These are phyloP conservation scores for Heterotis niloticus DNA, from an alignment of 2,113 vertebrate genomes.

Conservation along the genomic window DNA sequence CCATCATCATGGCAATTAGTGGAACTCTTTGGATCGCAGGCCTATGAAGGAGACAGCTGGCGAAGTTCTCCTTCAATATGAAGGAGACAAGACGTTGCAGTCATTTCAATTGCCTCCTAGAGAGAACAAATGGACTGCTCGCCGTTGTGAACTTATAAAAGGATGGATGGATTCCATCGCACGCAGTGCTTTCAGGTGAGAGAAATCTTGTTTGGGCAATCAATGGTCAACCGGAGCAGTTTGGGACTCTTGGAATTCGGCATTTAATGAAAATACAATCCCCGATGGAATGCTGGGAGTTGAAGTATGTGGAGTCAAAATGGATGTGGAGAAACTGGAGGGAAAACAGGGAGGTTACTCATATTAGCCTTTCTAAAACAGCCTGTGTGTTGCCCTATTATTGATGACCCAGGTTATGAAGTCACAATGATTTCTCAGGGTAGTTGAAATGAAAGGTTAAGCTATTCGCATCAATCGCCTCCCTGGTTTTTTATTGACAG, in stretches of 20 bases:
- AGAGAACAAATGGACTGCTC: neutral
- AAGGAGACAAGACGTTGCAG: neutral
- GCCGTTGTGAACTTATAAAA: slow-evolving; percentile 45
- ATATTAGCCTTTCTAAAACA: slow-evolving; percentile 66
- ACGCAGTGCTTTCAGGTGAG: slow-evolving; percentile 28
- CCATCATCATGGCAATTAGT: neutral
- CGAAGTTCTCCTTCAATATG: neutral
- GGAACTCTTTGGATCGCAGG: neutral
- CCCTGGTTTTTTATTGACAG: slow-evolving; percentile 50
- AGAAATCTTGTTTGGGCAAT: slow-evolving; percentile 30
- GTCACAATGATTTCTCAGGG: slow-evolving; percentile 58
- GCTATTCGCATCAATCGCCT: slow-evolving; percentile 62
- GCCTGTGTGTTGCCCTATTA: slow-evolving; percentile 48
- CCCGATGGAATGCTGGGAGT: neutral
- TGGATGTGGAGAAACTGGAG: neutral
- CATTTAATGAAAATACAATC: slow-evolving; percentile 52
- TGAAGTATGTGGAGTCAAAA: slow-evolving; percentile 27
- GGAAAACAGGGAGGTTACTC: slow-evolving; percentile 43
- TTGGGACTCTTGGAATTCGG: slow-evolving; percentile 35
- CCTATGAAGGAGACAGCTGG: neutral
- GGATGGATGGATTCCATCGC: slow-evolving; percentile 40
- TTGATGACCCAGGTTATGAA: slow-evolving; percentile 62
- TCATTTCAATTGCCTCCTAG: slow-evolving; percentile 8
- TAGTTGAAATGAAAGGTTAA: slow-evolving; percentile 64
- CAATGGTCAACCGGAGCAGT: slow-evolving; percentile 37